Evolutionary conservation across 2,888 invertebrate species (phyloP).

Genomic region (Octodonta nipae): DNA sequence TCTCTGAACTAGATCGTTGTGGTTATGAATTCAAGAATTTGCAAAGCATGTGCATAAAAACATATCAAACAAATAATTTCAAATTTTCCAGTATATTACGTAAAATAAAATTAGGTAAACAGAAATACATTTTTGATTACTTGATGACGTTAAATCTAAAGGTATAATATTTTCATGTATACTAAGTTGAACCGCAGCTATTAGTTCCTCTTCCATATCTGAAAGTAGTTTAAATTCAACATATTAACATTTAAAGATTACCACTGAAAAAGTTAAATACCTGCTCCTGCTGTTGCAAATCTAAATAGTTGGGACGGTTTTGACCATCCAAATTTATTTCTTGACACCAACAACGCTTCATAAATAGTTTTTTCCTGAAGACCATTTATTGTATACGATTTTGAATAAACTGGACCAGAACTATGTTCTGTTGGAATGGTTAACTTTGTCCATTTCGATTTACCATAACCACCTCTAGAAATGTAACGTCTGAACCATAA

Average conservation of each 20-base stretch:
- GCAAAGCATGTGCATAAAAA: no score
- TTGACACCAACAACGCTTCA: constrained; percentile 63
- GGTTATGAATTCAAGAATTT: no score
- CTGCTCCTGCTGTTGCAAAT: constrained; percentile 63
- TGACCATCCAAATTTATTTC: constrained; percentile 78
- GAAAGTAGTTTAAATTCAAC: constrained; percentile 9
- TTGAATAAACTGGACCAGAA: constrained; percentile 62
- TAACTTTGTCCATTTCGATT: constrained; percentile 50
- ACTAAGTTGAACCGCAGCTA: constrained; percentile 28
- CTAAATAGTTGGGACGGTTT: constrained; percentile 59
- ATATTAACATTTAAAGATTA: no score
- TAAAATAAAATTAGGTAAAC: no score
- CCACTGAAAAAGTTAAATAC: no score
- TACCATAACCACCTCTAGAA: constrained; percentile 24
- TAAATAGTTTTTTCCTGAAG: constrained; percentile 60
- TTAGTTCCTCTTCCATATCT: constrained; percentile 29
- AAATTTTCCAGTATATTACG: no score
- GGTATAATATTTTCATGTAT: constrained; percentile 23
- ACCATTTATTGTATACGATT: constrained; percentile 60
- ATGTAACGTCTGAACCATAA: constrained; percentile 46
- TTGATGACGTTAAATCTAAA: constrained; percentile 15
- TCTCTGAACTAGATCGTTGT: no score
- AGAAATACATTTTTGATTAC: constrained; percentile 3
- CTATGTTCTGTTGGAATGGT: constrained; percentile 54
- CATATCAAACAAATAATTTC: no score